Percentiles rank a stretch among this genome's conserved stretches.
These are phyloP conservation scores for Andrena fulva DNA, from an alignment of 2,888 invertebrate genomes.

Conservation along the genomic window DNA sequence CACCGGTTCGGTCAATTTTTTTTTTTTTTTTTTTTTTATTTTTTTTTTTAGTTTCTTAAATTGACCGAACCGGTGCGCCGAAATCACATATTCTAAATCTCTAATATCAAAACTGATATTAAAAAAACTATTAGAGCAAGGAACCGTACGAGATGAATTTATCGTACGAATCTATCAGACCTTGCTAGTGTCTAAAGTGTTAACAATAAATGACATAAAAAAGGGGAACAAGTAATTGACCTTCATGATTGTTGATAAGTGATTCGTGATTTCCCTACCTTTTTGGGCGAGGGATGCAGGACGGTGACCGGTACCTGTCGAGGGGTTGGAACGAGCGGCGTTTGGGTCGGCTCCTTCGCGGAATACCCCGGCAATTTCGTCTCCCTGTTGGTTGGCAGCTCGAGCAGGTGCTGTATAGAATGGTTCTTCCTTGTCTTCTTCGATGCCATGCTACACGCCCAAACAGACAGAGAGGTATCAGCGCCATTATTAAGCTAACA, in stretches of 20 bases:
- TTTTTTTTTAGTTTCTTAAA: too few relatives aligned
- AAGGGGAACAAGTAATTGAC: slow-evolving; percentile 15
- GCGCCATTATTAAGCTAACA: neutral
- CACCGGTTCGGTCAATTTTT: too few relatives aligned
- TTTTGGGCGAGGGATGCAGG: slow-evolving; percentile 84
- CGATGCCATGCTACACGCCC: slow-evolving; percentile 83
- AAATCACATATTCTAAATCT: too few relatives aligned
- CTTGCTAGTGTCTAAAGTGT: neutral
- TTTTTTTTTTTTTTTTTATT: too few relatives aligned
- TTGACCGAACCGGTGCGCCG: too few relatives aligned
- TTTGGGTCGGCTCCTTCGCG: slow-evolving; percentile 74
- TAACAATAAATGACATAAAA: neutral
- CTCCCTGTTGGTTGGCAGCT: slow-evolving; percentile 85
- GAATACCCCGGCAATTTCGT: slow-evolving; percentile 76
- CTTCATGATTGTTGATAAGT: slow-evolving; percentile 34
- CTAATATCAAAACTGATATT: slow-evolving; percentile 1
- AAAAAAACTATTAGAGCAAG: neutral
- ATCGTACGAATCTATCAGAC: neutral
- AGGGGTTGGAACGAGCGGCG: slow-evolving; percentile 76
- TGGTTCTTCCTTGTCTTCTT: slow-evolving; percentile 86
- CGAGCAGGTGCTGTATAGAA: slow-evolving; percentile 86
- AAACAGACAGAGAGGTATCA: slow-evolving; percentile 22
- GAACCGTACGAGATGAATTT: neutral
- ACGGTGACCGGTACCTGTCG: slow-evolving; percentile 82
- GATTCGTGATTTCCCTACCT: slow-evolving; percentile 81